Base-by-base conservation (phyloP, 2,888 invertebrate genomes). In the Lithophane leautieri region DNA sequence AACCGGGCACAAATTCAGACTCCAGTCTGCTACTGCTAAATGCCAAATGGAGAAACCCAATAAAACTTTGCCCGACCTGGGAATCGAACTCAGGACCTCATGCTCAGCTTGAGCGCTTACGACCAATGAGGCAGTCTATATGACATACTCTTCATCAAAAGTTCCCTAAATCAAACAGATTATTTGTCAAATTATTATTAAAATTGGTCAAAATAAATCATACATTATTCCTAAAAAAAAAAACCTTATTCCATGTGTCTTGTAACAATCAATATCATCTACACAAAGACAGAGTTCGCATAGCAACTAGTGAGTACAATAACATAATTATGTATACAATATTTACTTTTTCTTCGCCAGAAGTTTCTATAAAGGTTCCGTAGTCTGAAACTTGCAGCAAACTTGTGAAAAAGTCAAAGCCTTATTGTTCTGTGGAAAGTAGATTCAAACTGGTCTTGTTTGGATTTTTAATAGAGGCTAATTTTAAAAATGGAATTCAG, bases 331-430 rank as follows among this genome's bases (percentile, higher is more conserved):
- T 60, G 34, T n/a, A 16, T 44, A 42, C 65, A 71, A 68, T 83
- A 71, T 74, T 83, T 58, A 79, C 61, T 68, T 71, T 66, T n/a
- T 16, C 58, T 70, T 42, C 54, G n/a, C 40, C 25, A 0, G 16
- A 69, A 73, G 52, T 79, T 61, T 19, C 22, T 54, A 60, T 70
- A 73, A 73, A 78, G 70, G 52, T 79, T 60, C 42, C 50, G 71
- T 69, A 65, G 77, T 52, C 42, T 54, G 22, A 16, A 73, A 73
- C 25, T 81, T 78, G 1, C 22, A 14, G 52, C n/a, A 11, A 70
- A 83, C 66, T 81, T 73, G 42, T 25, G 40, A 28, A 78, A 79
- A 81, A 79, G 40, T 47, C 42, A 63, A 69, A 50, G 40, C 19
- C 11, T 28, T 72, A 60, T 61, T 81, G 54, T 78, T 78, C 12